Evolutionary conservation across 2,797 vertebrate genomes (phyloP).

Genomic region (Periophthalmus magnuspinnatus): DNA sequence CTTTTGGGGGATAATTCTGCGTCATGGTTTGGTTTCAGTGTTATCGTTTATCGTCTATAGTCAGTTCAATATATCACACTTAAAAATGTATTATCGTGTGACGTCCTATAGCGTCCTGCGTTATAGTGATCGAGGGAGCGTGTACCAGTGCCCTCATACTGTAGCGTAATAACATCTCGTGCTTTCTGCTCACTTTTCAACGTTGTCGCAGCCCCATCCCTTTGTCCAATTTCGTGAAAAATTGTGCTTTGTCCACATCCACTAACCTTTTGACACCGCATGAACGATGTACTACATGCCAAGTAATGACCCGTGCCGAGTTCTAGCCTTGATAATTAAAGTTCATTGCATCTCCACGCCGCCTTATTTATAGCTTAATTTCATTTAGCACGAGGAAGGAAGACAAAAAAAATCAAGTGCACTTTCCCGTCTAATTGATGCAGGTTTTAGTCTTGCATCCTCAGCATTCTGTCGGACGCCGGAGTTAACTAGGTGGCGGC

Average conservation of each 20-base stretch:
- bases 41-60: too few relatives aligned
- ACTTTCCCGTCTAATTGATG: conserved; percentile 77
- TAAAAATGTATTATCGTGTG: too few relatives aligned
- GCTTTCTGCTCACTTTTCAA: neutral
- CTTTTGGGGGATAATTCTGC: too few relatives aligned
- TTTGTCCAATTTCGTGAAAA: conserved; percentile 22
- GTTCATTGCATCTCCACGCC: conserved; percentile 71
- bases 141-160: too few relatives aligned
- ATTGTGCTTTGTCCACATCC: conserved; percentile 17
- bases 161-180: neutral
- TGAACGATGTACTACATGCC: conserved; percentile 16
- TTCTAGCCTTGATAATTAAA: conserved; percentile 71
- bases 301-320: conserved; percentile 60
- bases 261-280: conserved; percentile 13
- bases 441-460: conserved; percentile 63
- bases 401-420: conserved; percentile 73
- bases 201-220: neutral
- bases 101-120: neutral
- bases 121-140: too few relatives aligned
- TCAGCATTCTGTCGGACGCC: conserved; percentile 68
- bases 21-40: too few relatives aligned
- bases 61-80: too few relatives aligned
- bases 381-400: conserved; percentile 69
- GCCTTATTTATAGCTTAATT: conserved; percentile 75
- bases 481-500: conserved; percentile 58